Base-by-base conservation (phyloP, 2,113 vertebrate species). In the Chionodraco myersi region DNA sequence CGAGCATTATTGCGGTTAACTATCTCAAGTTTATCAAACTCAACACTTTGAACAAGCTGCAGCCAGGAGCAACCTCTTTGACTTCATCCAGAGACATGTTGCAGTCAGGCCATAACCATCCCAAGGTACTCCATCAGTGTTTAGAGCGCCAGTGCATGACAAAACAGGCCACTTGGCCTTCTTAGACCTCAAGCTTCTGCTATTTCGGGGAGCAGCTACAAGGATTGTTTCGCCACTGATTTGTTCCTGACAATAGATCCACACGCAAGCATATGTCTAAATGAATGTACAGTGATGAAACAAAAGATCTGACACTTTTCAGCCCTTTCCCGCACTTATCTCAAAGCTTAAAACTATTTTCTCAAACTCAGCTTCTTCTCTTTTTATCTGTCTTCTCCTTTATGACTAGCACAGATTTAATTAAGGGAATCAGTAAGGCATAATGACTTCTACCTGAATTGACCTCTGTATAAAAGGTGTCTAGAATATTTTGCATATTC, bases 341-440 rank as follows among this genome's bases (percentile, higher is more conserved):
- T 86, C 26, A 54, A 77, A 82, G 67, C 74, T 75, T 77, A 12
- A 82, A 89, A 30, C 52, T 15, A 11, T 77, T 84, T 79, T 69
- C 83, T 77, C 59, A 34, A 79, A 74, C 77, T 84, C 83, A 64
- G 73, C 84, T 79, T 15, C 74, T 58, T 67, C 59, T 71, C 45
- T 81, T 84, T 85, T 82, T 85, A 86, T 88, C 82, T 10, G 21
- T 8, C 44, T 71, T 59, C 56, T 80, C 61, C 71, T 85, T 77
- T 89, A 66, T 76, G 78, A 21, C 66, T 72, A 78, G 21, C 51
- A 59, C 63, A 62, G 86, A 89, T 91, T 89, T 83, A 90, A 89
- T 91, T 86, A 91, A 59, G 60, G 66, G 56, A 85, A 79, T 81
- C 80, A 66, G 71, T n/a, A 18, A 8, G 53, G 74, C 69, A 76